Evolutionary conservation across 2,888 invertebrate species (phyloP), one percentile per base, ranked within the genome.

Genomic region (Cerastoderma edule): DNA sequence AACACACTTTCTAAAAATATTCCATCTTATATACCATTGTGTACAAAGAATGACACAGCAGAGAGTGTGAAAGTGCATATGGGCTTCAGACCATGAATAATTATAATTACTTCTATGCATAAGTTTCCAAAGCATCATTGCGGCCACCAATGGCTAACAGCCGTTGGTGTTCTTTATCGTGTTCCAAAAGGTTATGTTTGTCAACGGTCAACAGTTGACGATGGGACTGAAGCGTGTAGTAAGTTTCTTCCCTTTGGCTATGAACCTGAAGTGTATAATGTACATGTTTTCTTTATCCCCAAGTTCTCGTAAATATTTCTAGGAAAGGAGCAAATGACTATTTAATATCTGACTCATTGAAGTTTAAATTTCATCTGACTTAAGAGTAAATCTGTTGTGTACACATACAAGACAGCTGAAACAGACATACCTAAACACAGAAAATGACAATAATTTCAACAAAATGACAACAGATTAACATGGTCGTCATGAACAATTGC

Each of bases 201-300:
- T 91, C 91, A 70, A 87, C 85, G 46, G 83, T 76, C 53, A 90
- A 85, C 48, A 72, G 57, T 63, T 86, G 86, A 22, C 91, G 85
- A 72, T 92, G 91, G 24, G 85, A 72, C 79, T 90, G 89, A 63
- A 92, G 83, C 53, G 75, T 80, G n/a, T 84, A 65, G 84, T 91
- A 91, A 71, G 84, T 88, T 75, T 91, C 91, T 75, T 91, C 91
- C 32, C 91, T 73, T 72, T 88, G 78, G 8, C 89, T 80, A 79
- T 91, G 91, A 33, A 87, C 83, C 92, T 92, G 87, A 69, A 86
- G 78, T 71, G 65, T 64, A 78, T 65, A 78, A 78, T 54, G 67
- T 33, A 50, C 50, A 50, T 13, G 50, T 19, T 46, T 19, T n/a
- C 16, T 19, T 19, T 5, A 46, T 46, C 46, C n/a, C n/a, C 46